Conservation (phyloP, 2,113 vertebrate genomes). For the Pogonocichla stellata region DNA sequence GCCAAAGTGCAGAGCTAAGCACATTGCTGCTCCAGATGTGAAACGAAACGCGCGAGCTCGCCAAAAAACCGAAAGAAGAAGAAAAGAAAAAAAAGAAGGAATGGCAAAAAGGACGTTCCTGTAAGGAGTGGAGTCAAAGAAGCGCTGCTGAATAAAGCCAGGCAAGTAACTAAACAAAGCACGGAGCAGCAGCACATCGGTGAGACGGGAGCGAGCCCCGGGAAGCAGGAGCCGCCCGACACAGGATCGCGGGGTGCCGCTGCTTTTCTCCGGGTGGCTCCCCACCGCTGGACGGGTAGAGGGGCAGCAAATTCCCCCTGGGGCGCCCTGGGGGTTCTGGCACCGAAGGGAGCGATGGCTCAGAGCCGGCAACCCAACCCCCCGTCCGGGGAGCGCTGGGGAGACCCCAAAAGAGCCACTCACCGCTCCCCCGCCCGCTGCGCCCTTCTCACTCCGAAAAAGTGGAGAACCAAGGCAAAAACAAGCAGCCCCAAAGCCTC, state of each 20-base stretch:
- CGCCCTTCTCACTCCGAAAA: neutral
- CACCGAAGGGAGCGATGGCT: neutral
- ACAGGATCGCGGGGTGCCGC: rapidly evolving
- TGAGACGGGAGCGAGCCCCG: neutral
- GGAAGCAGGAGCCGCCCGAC: neutral
- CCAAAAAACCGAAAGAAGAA: neutral
- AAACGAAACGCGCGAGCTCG: neutral
- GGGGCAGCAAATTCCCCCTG: neutral
- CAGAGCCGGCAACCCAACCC: no score
- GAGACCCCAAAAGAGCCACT: no score
- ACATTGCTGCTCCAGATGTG: conserved; percentile 22
- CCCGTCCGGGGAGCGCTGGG: neutral
- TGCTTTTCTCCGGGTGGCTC: neutral
- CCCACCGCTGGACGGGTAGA: neutral
- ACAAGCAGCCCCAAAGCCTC: neutral
- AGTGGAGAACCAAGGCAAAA: neutral
- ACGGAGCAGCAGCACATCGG: no score
- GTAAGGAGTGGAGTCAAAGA: neutral
- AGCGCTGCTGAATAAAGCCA: neutral
- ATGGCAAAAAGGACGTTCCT: neutral
- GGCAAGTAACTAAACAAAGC: neutral
- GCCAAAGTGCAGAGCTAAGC: conserved; percentile 26
- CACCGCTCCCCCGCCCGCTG: neutral
- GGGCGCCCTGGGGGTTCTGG: neutral
- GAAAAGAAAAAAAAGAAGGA: neutral